Evolutionary conservation across 1,140 invertebrate species (phyloP), one percentile per base, ranked within the genome.

Genomic region (Anastrepha obliqua): DNA sequence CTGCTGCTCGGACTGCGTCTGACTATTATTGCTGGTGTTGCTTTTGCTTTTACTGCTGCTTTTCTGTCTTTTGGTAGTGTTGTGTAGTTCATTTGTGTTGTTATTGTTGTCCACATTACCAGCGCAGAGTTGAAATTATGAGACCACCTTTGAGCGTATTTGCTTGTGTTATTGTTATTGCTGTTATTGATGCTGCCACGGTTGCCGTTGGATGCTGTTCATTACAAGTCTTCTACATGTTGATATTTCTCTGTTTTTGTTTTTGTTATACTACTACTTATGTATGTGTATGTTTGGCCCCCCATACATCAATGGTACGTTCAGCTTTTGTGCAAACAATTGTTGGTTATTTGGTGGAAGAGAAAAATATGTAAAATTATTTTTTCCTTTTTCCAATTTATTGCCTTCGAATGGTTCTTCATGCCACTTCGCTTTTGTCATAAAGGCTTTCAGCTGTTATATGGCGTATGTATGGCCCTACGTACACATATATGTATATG

Each of bases 101-200:
- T 42, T 29, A 29, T 29, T 81, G 42, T 67, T 29, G 8, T 81
- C 7, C 74, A 81, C 51, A 55, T 81, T 81, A 55, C 74, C 74
- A 81, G 47, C 47, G 74, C 42, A 17, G 74, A 51, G 47, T 81
- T 81, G 74, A 81, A 81, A 81, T 81, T 81, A 81, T 81, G 74
- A 81, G 74, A 81, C 74, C 74, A 81, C 74, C 74, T 81, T 81
- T 81, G 74, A 81, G 74, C 74, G 44, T 81, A 81, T 81, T 81
- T 81, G 47, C 47, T 47, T 74, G 74, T 81, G 55, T 81, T 81
- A 29, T 81, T 81, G 47, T 81, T 81, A 13, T 81, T 81, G 47
- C 47, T 81, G n/a, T 51, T 51, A 29, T 15, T 47, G 67, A 3
- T 55, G 47, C 47, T 55, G 5, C 70, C 2, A 51, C 42, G 67